A percentile compares a stretch with the other conserved stretches of the same genome.
phyloP scores from a whole-genome alignment of 2,888 invertebrate species.

The Diabrotica balteata region DNA sequence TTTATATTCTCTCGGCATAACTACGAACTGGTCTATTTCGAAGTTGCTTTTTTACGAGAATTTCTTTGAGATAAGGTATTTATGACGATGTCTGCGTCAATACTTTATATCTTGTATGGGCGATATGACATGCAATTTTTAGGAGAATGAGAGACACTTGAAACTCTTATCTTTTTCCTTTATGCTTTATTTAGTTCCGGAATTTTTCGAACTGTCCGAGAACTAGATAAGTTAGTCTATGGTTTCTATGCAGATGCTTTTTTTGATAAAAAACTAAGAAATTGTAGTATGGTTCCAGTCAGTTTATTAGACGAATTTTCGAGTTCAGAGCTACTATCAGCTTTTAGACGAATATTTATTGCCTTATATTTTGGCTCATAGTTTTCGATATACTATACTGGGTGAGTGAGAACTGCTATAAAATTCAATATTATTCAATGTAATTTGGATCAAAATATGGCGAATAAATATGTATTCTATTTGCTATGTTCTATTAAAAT shows the following conservation, averaged over 20 bases:
- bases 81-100: constrained; percentile 36
- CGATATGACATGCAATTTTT: constrained; percentile 38
- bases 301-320: constrained; percentile 8
- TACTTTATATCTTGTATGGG: constrained; percentile 35
- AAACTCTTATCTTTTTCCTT: constrained; percentile 35
- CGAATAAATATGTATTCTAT: too few relatives aligned
- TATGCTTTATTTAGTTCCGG: constrained; percentile 35
- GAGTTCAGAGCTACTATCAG: neutral
- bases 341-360: neutral
- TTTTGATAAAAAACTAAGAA: constrained; percentile 5
- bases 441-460: too few relatives aligned
- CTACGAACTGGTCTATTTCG: constrained; percentile 4
- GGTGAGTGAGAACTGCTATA: too few relatives aligned
- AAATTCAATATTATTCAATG: too few relatives aligned
- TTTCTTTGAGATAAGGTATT: constrained; percentile 41
- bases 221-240: constrained; percentile 14
- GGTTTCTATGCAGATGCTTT: constrained; percentile 23
- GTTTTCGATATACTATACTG: too few relatives aligned
- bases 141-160: constrained; percentile 30
- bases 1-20: too few relatives aligned
- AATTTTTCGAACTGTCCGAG: constrained; percentile 14
- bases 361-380: too few relatives aligned
- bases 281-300: constrained; percentile 9
- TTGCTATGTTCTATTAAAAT: too few relatives aligned
- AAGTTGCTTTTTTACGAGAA: constrained; percentile 30